Conservation (phyloP, 64 coral and sea anemone species). For the Pachyseris speciosa region DNA sequence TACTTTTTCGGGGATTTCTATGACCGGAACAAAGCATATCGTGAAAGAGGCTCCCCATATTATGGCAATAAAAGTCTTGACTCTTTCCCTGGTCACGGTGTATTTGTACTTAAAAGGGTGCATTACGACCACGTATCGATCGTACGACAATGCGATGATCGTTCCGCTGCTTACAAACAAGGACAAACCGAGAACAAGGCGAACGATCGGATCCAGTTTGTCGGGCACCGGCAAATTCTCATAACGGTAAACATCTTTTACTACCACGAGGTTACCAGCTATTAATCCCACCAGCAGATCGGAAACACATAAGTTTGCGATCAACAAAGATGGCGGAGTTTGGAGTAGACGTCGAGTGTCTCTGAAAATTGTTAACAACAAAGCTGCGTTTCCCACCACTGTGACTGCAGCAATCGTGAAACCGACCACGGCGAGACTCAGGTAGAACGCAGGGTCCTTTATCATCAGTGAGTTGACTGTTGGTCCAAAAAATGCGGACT, state of each 20-base stretch:
- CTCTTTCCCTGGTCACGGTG: neutral
- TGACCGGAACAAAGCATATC: neutral
- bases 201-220: neutral
- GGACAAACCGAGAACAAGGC: neutral
- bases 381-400: neutral
- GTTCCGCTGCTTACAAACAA: constrained; percentile 37
- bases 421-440: neutral
- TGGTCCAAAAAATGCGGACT: neutral
- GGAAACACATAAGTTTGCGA: constrained; percentile 19
- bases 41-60: neutral
- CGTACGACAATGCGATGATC: constrained; percentile 20
- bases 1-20: constrained; percentile 1
- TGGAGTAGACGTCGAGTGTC: constrained; percentile 16
- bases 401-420: neutral
- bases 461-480: neutral
- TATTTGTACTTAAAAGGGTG: constrained; percentile 22
- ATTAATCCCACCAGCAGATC: constrained; percentile 3
- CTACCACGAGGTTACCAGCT: neutral
- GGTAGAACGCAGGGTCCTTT: neutral
- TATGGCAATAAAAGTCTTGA: neutral
- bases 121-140: constrained; percentile 27
- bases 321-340: constrained; percentile 24
- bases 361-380: constrained; percentile 30
- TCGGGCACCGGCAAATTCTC: neutral
- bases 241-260: constrained; percentile 30